These are phyloP conservation scores for Hypena proboscidalis DNA, from an alignment of 2,888 invertebrate genomes.

Conservation along the genomic window DNA sequence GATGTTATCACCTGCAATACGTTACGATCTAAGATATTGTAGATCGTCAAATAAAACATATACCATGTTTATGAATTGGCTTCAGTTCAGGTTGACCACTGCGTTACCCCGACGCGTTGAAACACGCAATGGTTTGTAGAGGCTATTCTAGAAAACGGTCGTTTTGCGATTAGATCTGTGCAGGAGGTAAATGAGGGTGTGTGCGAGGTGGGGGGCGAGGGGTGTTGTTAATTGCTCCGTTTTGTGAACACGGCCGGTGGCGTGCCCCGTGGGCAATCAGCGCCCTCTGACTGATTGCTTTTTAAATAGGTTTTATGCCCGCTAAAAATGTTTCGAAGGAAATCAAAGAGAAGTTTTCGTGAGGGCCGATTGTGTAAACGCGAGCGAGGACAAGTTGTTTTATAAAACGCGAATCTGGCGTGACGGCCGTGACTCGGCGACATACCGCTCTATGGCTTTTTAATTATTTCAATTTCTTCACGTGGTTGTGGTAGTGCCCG, in stretches of 20 bases:
- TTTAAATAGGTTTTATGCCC: slow-evolving; percentile 85
- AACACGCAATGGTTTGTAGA: slow-evolving; percentile 81
- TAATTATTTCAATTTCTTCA: slow-evolving; percentile 35
- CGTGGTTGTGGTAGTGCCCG: slow-evolving; percentile 11
- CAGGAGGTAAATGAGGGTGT: slow-evolving; percentile 57
- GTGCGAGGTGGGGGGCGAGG: slow-evolving; percentile 51
- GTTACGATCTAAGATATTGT: slow-evolving; percentile 30
- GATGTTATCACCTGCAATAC: slow-evolving; percentile 28
- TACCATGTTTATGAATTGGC: slow-evolving; percentile 35
- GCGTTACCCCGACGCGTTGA: slow-evolving; percentile 48
- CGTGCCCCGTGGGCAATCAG: slow-evolving; percentile 82
- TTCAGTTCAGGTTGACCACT: slow-evolving; percentile 45
- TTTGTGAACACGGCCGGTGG: slow-evolving; percentile 84
- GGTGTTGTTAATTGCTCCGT: slow-evolving; percentile 84
- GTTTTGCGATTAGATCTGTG: slow-evolving; percentile 83
- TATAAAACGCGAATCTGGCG: slow-evolving; percentile 51
- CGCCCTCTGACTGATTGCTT: slow-evolving; percentile 84
- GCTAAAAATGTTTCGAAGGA: slow-evolving; percentile 80
- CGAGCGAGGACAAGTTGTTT: slow-evolving; percentile 64
- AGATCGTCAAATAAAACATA: slow-evolving; percentile 39
- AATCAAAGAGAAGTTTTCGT: slow-evolving; percentile 74
- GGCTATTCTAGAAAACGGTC: slow-evolving; percentile 85
- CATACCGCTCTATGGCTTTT: slow-evolving; percentile 34
- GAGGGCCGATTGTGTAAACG: slow-evolving; percentile 65
- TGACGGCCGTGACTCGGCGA: slow-evolving; percentile 53